phyloP scores from a whole-genome alignment of 1,140 invertebrate genomes.

The Cherax destructor region DNA sequence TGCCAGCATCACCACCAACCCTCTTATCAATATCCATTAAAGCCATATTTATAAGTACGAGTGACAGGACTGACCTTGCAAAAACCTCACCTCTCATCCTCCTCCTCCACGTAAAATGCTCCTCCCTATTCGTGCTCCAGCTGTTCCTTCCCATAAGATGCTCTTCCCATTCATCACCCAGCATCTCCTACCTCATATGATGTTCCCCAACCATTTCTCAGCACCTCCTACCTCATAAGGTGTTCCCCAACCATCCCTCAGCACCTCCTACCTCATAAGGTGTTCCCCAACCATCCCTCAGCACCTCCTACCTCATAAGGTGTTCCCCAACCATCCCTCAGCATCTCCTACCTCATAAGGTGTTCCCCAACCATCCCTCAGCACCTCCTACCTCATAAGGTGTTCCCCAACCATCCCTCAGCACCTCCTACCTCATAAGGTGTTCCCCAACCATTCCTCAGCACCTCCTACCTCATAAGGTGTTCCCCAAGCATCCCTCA shows the following conservation, averaged over 20 bases:
- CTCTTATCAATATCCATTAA: constrained; percentile 39
- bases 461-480: not conserved
- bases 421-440: not conserved
- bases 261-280: not conserved
- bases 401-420: not conserved
- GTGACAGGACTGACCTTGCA: not conserved
- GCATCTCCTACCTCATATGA: not conserved
- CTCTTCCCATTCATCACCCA: not conserved
- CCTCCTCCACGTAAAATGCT: not conserved
- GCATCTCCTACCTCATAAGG: too few species aligned
- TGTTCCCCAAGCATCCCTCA: not conserved
- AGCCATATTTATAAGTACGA: constrained; percentile 17
- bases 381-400: not conserved
- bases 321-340: too few species aligned
- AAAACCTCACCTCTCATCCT: not conserved
- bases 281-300: not conserved
- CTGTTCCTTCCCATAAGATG: not conserved
- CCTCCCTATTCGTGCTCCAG: too few species aligned
- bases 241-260: not conserved
- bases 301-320: not conserved
- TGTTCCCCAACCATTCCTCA: not conserved
- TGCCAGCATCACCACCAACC: not conserved
- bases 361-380: not conserved
- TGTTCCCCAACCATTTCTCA: not conserved
- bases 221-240: not conserved